Conservation (phyloP, 2,113 vertebrate species). For the Miniopterus natalensis region DNA sequence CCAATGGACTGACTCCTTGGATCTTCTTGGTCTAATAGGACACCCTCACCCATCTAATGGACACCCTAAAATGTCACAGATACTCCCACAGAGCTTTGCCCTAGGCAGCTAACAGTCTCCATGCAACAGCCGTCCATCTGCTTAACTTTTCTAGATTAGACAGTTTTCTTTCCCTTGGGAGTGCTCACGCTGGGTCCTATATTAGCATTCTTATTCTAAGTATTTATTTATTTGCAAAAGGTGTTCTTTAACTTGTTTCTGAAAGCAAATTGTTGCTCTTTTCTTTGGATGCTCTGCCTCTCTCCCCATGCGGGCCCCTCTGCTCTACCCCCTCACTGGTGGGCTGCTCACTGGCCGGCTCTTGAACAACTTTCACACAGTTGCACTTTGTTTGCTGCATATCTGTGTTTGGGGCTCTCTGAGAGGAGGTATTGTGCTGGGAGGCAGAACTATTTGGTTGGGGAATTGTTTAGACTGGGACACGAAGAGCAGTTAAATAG, state of each 20-base stretch:
- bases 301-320: not conserved
- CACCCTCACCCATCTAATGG: not conserved
- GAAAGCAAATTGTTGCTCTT: slow-evolving; percentile 76
- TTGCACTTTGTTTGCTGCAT: slow-evolving; percentile 81
- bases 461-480: slow-evolving; percentile 78
- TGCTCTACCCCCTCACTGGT: not conserved
- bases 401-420: slow-evolving; percentile 72
- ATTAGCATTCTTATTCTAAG: slow-evolving; percentile 55
- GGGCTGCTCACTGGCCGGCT: slow-evolving; percentile 71
- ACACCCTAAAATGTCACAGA: slow-evolving; percentile 27
- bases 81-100: not conserved
- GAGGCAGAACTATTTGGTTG: slow-evolving; percentile 66
- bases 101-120: not conserved
- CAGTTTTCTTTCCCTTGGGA: not conserved
- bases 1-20: not conserved
- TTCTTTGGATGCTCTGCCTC: slow-evolving; percentile 58
- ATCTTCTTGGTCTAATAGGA: not conserved
- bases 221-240: slow-evolving; percentile 20
- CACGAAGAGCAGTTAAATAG: slow-evolving; percentile 76
- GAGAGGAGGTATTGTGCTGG: slow-evolving; percentile 87
- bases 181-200: not conserved
- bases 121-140: not conserved
- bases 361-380: slow-evolving; percentile 83
- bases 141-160: not conserved
- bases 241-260: slow-evolving; percentile 39